Percentiles rank a stretch among this genome's conserved stretches.
Evolutionary conservation across 2,113 vertebrate genomes (phyloP).

Genomic region (Spermophilus dauricus): DNA sequence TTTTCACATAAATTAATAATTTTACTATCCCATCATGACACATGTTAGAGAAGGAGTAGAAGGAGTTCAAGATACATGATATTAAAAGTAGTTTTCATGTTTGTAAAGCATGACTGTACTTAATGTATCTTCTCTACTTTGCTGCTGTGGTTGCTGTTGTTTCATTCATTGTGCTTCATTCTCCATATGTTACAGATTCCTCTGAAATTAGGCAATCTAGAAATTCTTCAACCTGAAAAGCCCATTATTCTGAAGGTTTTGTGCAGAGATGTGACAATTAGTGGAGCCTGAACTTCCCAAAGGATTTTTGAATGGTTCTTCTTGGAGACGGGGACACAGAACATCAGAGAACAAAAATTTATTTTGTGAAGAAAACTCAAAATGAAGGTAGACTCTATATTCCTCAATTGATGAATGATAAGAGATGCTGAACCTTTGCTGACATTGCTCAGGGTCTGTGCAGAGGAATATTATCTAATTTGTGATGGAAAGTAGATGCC

Average conservation of each 20-base stretch:
- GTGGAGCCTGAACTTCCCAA: constrained; percentile 28
- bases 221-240: too few relatives aligned
- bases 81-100: not conserved
- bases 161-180: too few relatives aligned
- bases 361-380: constrained; percentile 49
- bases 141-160: too few relatives aligned
- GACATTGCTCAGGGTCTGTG: not conserved
- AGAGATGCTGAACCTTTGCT: not conserved
- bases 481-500: not conserved
- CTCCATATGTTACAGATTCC: too few relatives aligned
- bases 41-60: not conserved
- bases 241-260: constrained; percentile 53
- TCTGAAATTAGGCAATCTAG: too few relatives aligned
- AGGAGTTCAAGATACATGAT: not conserved
- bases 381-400: not conserved
- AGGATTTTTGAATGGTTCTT: constrained; percentile 31
- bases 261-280: not conserved
- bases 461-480: too few relatives aligned
- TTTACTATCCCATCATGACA: not conserved
- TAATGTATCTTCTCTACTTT: too few relatives aligned
- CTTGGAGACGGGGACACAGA: not conserved
- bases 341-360: constrained; percentile 47
- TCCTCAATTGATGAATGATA: not conserved
- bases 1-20: too few relatives aligned
- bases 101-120: not conserved